Evolutionary conservation across 2,888 invertebrate species (phyloP).

Genomic region (Apamea sordens): DNA sequence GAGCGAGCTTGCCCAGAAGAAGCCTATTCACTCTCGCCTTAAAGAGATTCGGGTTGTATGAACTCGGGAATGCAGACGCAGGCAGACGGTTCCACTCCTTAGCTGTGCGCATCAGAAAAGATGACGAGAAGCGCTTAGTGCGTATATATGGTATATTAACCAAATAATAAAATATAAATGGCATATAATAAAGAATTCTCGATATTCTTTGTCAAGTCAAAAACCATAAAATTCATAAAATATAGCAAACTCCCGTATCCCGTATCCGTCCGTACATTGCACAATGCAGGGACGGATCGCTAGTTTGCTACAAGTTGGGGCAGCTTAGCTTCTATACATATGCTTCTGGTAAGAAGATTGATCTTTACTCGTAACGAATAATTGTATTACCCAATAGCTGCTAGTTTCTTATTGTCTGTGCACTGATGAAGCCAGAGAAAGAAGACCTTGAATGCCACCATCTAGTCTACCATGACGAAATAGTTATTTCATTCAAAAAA

Average conservation of each 20-base stretch:
- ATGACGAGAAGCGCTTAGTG: no score
- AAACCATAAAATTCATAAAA: background rate
- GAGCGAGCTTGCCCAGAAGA: no score
- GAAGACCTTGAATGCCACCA: no score
- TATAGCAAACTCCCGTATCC: no score
- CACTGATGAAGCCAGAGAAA: no score
- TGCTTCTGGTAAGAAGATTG: background rate
- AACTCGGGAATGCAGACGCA: no score
- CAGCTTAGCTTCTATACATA: background rate
- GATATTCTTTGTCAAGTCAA: background rate
- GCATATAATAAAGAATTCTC: background rate
- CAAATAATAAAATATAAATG: no score
- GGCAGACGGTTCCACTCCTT: no score
- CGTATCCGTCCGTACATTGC: background rate
- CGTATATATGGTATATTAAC: no score
- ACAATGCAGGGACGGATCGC: background rate
- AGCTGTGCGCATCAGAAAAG: no score
- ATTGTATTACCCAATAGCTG: background rate
- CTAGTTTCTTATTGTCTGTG: background rate
- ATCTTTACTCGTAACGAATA: background rate
- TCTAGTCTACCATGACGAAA: background rate
- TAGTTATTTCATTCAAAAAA: constrained; percentile 5
- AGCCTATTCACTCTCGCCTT: no score
- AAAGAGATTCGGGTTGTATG: no score
- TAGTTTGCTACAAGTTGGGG: background rate